phyloP scores from a whole-genome alignment of 2,113 vertebrate genomes.

The Dasyurus viverrinus region DNA sequence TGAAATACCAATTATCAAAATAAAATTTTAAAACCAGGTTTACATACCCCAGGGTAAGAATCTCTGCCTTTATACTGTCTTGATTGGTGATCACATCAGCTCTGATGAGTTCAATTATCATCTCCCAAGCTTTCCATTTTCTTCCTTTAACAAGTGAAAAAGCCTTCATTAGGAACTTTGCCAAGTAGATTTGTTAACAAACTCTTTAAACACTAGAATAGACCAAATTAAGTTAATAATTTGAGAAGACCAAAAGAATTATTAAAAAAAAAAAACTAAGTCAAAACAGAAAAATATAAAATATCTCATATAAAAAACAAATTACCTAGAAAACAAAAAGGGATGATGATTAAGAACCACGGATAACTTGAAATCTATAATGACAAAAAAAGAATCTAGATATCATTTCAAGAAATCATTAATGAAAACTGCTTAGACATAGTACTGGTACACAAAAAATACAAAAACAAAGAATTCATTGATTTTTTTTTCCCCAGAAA shows the following conservation, averaged over 20 bases:
- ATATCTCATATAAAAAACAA: background rate
- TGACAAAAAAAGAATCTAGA: background rate
- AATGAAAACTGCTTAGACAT: background rate
- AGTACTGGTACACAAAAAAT: background rate
- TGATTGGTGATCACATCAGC: background rate
- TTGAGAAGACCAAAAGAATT: background rate
- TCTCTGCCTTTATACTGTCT: background rate
- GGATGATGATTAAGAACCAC: background rate
- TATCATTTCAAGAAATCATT: background rate
- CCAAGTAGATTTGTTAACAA: background rate
- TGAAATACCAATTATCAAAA: background rate
- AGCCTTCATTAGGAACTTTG: background rate
- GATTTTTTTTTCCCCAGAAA: background rate
- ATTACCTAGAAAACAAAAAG: background rate
- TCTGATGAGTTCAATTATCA: background rate
- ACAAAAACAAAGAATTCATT: background rate
- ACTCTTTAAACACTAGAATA: background rate
- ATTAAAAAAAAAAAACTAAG: background rate
- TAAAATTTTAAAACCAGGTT: background rate
- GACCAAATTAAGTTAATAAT: background rate
- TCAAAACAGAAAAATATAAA: background rate
- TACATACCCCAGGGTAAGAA: constrained; percentile 1
- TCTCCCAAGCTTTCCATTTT: background rate
- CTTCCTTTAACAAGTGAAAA: background rate
- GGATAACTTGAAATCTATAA: background rate